Base-by-base conservation (phyloP, 1,140 invertebrate species). In the Manduca sexta region DNA sequence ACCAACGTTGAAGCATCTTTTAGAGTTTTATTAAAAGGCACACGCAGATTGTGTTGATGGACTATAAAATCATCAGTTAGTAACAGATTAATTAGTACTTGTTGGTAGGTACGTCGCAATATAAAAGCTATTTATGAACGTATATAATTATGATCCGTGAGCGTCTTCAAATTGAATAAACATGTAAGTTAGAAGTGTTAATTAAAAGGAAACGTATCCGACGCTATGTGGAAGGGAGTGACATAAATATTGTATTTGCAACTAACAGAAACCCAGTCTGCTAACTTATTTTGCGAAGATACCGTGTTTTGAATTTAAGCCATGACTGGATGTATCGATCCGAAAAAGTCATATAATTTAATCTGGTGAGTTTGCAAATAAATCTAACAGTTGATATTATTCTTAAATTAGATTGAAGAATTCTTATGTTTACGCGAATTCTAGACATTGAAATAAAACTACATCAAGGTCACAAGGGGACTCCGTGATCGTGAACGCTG, bases 131-230 rank as follows among this genome's bases (percentile, higher is more conserved):
- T 39, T 15, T 16, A 15, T 17, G 1, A n/a, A 18, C n/a, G 10
- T 15, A 40, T 16, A 16, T 40, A 40, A 26, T 26, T 26, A 26
- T 26, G 21, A n/a, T n/a, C n/a, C 21, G 21, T 26, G 21, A 40
- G 16, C 16, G 15, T 40, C 16, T 40, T 17, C 17, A 40, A 18
- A 10, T 10, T 12, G 16, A 40, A 40, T n/a, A 11, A 40, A 18
- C 38, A 18, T 18, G 38, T 34, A 30, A 30, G 15, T 45, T n/a
- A n/a, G n/a, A 41, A 42, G 53, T 60, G 58, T 44, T 65, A 65
- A 65, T 61, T 48, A 56, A 55, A 8, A 52, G 41, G 54, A 44
- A 61, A 61, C 58, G 63, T 56, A 33, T 44, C 4, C 26, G 33
- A 46, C 52, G 55, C 56, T 57, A 63, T 39, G 49, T 52, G 34